Conservation (phyloP, 2,888 invertebrate species). For the Cylloceria caligata region DNA sequence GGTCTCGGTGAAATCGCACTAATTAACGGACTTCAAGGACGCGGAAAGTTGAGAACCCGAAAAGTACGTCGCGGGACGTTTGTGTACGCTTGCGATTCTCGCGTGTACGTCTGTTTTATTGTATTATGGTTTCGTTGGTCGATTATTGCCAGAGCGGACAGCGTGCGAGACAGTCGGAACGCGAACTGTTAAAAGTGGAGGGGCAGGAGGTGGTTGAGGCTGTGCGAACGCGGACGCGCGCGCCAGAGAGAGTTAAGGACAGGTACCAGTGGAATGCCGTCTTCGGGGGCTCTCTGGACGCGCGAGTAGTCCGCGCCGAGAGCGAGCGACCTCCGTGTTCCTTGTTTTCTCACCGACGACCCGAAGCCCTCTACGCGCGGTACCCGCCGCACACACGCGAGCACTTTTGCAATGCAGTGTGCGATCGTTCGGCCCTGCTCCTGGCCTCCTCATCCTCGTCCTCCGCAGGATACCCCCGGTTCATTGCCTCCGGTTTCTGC, state of each 20-base stretch:
- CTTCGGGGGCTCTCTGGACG: conserved; percentile 70
- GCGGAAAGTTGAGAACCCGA: conserved; percentile 59
- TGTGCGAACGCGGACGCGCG: conserved; percentile 22
- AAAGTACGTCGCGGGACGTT: conserved; percentile 14
- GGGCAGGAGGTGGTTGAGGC: conserved; percentile 14
- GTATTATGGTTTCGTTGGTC: conserved; percentile 75
- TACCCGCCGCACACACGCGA: conserved; percentile 43
- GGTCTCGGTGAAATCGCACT: conserved; percentile 47
- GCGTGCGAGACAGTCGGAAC: conserved; percentile 70
- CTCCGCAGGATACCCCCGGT: conserved; percentile 23
- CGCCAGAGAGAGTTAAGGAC: conserved; percentile 77
- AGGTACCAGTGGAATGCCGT: conserved; percentile 81
- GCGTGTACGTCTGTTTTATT: conserved; percentile 51
- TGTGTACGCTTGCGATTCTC: conserved; percentile 40
- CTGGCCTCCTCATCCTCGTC: conserved; percentile 18
- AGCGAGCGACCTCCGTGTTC: conserved; percentile 75
- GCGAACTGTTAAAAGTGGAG: conserved; percentile 71
- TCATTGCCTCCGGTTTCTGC: conserved; percentile 46
- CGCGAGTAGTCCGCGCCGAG: conserved; percentile 50
- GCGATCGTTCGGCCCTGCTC: conserved; percentile 32
- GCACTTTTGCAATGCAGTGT: conserved; percentile 1
- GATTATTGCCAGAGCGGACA: conserved; percentile 67
- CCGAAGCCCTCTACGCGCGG: conserved; percentile 49
- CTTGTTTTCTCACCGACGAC: conserved; percentile 72
- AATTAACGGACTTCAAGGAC: conserved; percentile 65